Evolutionary conservation across 2,113 vertebrate species (phyloP), one percentile per base, ranked within the genome.

Genomic region (Hippocampus comes): DNA sequence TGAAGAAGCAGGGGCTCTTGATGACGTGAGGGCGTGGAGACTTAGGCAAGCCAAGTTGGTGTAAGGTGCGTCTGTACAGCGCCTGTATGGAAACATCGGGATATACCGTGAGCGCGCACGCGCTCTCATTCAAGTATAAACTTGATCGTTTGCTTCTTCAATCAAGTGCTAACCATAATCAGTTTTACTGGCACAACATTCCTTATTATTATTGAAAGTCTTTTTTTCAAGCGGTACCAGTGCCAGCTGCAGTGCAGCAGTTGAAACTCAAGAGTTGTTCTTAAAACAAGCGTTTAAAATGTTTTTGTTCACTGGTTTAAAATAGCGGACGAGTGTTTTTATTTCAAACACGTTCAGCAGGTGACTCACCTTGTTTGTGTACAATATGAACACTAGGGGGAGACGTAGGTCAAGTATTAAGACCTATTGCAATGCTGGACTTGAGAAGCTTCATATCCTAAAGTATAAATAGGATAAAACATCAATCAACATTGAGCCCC

Each of bases 301-400:
- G 18, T 9, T 51, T 21, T 56, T 23, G 3, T 23, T 55, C 5
- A n/a, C 51, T 10, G 10, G 20, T 12, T 60, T 30, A 41, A 60
- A 63, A 2, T 34, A 63, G n/a, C 53, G 21, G 53, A 56, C 9
- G n/a, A 11, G 18, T 70, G 41, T 67, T 18, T 69, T 23, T 14
- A 51, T 55, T 38, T 43, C n/a, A 70, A 55, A 55, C 53, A 55
- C 21, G 53, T 42, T 9, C 5, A 25, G 38, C 17, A 61, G 38
- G 9, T 38, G 9, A 12, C 4, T 1, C 0, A 38, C 56, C 23
- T 38, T 9, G 43, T 41, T 61, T 0, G 0, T 56, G 3, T 18
- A 61, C 27, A 34, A 34, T 34, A 48, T 67, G 21, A 25, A 14
- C 85, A 75, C 79, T 77, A 86, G 87, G 78, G 80, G 80, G 84